Evolutionary conservation across 37 sponge, comb jelly and placozoan genomes (phyloP), one percentile per base, ranked within the genome.

Genomic region (Oopsacas minuta): DNA sequence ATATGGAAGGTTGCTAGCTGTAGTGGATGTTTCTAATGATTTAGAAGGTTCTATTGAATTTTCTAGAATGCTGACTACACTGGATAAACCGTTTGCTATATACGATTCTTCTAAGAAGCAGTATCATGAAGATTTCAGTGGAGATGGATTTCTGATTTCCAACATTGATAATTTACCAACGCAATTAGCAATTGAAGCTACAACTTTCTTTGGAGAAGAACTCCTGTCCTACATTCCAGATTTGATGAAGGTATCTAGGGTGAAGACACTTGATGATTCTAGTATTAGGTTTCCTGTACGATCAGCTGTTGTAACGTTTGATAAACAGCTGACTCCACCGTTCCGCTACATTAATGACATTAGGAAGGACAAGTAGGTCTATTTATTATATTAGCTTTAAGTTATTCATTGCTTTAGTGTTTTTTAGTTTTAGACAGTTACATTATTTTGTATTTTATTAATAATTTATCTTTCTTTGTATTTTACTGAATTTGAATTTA

Each of bases 81-180:
- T 93, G 38, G 94, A 93, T 36, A 83, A 83, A 81, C 94, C 92
- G 22, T 96, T 96, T 82, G 75, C 81, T 36, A 30, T 96, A 38
- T 93, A 93, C 69, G 87, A 96, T 85, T 89, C 90, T 37, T 87
- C 88, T 82, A 93, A 88, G 0, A 88, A 87, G 38, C 81, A 82
- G 83, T 83, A 1, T 10, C 83, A 36, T 32, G 39, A 82, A 3
- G 23, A 36, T 38, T 32, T 82, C 22, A 32, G 37, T 3, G 87
- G 91, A 0, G 87, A 85, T 82, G 97, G 97, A 38, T 83, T 93
- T 32, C 23, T 93, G 1, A 32, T 93, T 34, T 88, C 85, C 86
- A 83, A 89, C 37, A 92, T 97, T 0, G 97, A 97, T 82, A 92
- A 97, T 53, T 83, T 97, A 34, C 97, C 97, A 30, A 91, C 94